Conservation (phyloP, 35 echinoderm and acorn worm genomes). For the Ophioderma brevispina region DNA sequence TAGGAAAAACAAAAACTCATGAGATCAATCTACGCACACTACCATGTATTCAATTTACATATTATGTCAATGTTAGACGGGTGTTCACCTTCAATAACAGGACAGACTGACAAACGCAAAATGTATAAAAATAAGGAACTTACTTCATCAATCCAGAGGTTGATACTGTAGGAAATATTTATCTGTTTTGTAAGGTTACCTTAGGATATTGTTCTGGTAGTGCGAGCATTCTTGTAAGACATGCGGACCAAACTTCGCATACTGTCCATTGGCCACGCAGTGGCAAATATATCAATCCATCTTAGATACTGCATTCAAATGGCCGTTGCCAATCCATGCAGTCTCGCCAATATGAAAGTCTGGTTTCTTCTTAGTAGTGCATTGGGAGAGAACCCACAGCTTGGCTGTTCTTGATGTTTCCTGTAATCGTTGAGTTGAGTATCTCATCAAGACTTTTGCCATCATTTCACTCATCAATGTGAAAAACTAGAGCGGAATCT, state of each 20-base stretch:
- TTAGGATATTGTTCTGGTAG: slow-evolving; percentile 42
- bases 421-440: not conserved
- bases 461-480: slow-evolving; percentile 11
- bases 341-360: slow-evolving; percentile 4
- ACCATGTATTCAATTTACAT: no score
- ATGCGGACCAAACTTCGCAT: slow-evolving; percentile 15
- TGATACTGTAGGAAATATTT: no score
- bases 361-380: slow-evolving; percentile 8
- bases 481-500: slow-evolving; percentile 35
- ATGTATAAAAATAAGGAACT: no score
- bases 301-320: slow-evolving; percentile 35
- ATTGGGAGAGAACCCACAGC: slow-evolving; percentile 41
- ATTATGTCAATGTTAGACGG: no score
- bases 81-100: no score
- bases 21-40: no score
- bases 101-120: no score
- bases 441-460: slow-evolving; percentile 12
- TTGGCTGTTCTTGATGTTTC: slow-evolving; percentile 33
- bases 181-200: no score
- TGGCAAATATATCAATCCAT: slow-evolving; percentile 31
- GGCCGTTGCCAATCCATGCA: slow-evolving; percentile 10
- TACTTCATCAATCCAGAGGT: no score
- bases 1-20: no score
- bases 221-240: slow-evolving; percentile 25
- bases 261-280: slow-evolving; percentile 24